A percentile compares a stretch with the other conserved stretches of the same genome.
These are phyloP conservation scores for Serranus cabrilla DNA, from an alignment of 2,797 vertebrate species.

Conservation along the genomic window DNA sequence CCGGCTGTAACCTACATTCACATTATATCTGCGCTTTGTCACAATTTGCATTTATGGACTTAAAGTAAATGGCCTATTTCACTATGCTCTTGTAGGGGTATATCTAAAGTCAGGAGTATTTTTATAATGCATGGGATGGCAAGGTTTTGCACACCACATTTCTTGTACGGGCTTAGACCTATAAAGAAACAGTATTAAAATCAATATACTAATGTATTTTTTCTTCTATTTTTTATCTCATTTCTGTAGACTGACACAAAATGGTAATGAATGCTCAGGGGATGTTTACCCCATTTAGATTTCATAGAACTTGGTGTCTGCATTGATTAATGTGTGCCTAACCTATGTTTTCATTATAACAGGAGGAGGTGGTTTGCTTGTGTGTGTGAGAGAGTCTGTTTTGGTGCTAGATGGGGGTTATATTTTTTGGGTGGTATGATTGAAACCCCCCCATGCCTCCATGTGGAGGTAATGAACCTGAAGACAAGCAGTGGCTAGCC, in stretches of 20 bases:
- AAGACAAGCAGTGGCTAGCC: slow-evolving; percentile 83
- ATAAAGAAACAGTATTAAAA: slow-evolving; percentile 61
- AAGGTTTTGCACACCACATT: slow-evolving; percentile 47
- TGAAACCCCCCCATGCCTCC: slow-evolving; percentile 80
- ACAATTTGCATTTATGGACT: slow-evolving; percentile 72
- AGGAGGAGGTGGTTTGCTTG: slow-evolving; percentile 49
- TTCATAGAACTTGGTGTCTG: slow-evolving; percentile 82
- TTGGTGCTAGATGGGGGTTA: slow-evolving; percentile 61
- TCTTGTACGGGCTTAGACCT: slow-evolving; percentile 39
- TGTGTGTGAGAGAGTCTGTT: slow-evolving; percentile 36
- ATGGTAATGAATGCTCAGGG: slow-evolving; percentile 84
- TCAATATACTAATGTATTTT: slow-evolving; percentile 78
- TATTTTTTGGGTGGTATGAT: slow-evolving; percentile 83
- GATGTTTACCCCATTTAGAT: slow-evolving; percentile 86
- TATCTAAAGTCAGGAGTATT: slow-evolving; percentile 41
- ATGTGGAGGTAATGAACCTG: slow-evolving; percentile 87
- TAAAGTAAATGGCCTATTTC: slow-evolving; percentile 55
- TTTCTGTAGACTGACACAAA: slow-evolving; percentile 79
- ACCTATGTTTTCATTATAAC: slow-evolving; percentile 87
- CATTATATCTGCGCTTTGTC: slow-evolving; percentile 68
- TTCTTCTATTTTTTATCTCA: slow-evolving; percentile 72
- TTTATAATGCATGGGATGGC: slow-evolving; percentile 47
- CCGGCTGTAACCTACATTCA: slow-evolving; percentile 66
- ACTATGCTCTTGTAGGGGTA: slow-evolving; percentile 46
- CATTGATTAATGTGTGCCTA: slow-evolving; percentile 86